Percentiles rank a stretch among this genome's conserved stretches.
Evolutionary conservation across 2,888 invertebrate genomes (phyloP).

Genomic region (Drosophila acutilabella): DNA sequence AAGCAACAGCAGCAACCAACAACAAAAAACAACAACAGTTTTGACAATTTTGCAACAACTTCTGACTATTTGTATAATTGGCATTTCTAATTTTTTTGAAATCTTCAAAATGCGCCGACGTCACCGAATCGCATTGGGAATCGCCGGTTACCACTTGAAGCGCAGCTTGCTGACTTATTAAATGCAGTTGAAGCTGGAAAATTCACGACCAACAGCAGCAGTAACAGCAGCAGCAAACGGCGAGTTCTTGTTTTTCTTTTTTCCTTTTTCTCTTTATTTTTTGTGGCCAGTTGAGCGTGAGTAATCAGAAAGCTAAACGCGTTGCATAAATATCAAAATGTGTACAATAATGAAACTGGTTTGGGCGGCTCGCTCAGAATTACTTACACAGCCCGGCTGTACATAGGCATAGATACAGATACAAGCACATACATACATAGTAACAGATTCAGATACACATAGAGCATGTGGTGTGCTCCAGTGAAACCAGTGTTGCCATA

Average conservation of each 20-base stretch:
- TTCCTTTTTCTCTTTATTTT: neutral
- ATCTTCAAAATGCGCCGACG: slow-evolving; percentile 63
- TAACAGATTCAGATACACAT: neutral
- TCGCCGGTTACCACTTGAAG: slow-evolving; percentile 44
- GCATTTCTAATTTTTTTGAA: slow-evolving; percentile 78
- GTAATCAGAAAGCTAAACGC: slow-evolving; percentile 80
- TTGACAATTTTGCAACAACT: slow-evolving; percentile 77
- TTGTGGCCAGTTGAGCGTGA: slow-evolving; percentile 70
- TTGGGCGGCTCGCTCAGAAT: slow-evolving; percentile 68
- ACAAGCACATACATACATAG: slow-evolving; percentile 13
- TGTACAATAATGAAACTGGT: slow-evolving; percentile 76
- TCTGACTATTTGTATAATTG: slow-evolving; percentile 79
- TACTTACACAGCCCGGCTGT: slow-evolving; percentile 33
- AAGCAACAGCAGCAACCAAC: slow-evolving; percentile 21
- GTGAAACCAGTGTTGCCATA: slow-evolving; percentile 74
- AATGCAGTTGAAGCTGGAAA: slow-evolving; percentile 38
- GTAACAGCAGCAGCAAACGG: neutral
- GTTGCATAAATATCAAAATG: slow-evolving; percentile 76
- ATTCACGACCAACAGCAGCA: slow-evolving; percentile 68
- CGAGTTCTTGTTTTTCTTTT: slow-evolving; percentile 50
- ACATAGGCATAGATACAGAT: slow-evolving; percentile 17
- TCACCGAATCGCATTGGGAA: slow-evolving; percentile 48
- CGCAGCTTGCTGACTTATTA: slow-evolving; percentile 57
- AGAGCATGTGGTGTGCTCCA: slow-evolving; percentile 30
- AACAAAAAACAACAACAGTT: slow-evolving; percentile 50